Percentiles rank a stretch among this genome's conserved stretches.
Evolutionary conservation across 2,888 invertebrate species (phyloP).

Genomic region (Disparrhopalites patrizii): DNA sequence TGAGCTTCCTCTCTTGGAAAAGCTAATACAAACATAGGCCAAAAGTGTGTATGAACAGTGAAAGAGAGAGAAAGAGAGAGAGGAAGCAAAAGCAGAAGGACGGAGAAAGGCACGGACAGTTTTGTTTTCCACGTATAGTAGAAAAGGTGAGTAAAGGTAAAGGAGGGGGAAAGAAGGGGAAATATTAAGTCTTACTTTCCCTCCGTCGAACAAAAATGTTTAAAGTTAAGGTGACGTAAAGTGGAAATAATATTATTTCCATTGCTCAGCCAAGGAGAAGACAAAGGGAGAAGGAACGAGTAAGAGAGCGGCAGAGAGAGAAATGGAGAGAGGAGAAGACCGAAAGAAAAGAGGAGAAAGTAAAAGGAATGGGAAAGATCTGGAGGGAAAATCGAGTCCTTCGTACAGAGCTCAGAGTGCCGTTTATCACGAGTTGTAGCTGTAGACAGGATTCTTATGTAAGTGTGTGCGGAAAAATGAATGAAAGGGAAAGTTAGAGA

Average conservation of each 20-base stretch:
- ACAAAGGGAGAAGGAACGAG: neutral
- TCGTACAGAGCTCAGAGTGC: neutral
- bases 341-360: neutral
- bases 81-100: no score
- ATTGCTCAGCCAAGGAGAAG: neutral
- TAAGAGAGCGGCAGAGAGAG: neutral
- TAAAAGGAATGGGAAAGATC: neutral
- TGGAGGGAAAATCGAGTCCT: no score
- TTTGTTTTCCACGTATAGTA: no score
- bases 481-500: neutral
- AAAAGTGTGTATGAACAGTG: no score
- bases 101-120: no score
- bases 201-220: no score
- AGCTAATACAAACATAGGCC: no score
- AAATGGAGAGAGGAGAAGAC: neutral
- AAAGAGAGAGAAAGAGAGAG: no score
- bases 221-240: neutral
- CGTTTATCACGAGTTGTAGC: neutral
- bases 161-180: no score
- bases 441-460: neutral
- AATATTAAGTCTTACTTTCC: no score
- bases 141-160: no score
- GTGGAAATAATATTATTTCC: slow-evolving; percentile 16
- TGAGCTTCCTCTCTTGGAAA: no score
- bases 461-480: neutral